Base-by-base conservation (phyloP, 2,797 vertebrate genomes). In the Semotilus atromaculatus region DNA sequence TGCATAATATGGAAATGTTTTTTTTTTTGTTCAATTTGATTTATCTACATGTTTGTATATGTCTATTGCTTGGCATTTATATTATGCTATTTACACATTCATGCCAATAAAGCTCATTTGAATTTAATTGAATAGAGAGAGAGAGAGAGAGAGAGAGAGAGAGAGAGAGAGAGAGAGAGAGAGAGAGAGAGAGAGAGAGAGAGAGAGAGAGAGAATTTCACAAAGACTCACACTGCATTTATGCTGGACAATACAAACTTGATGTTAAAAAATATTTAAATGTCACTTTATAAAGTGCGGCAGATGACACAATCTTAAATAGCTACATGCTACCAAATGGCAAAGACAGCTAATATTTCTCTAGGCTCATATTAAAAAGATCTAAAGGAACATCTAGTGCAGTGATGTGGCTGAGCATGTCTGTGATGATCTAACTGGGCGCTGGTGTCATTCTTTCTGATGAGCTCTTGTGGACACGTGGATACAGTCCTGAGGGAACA, bases 351-450 rank as follows among this genome's bases (percentile, higher is more conserved):
- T 75, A 38, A 66, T 75, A 64, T 51, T 36, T 75, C 74, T 70
- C 16, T 53, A 34, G 74, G 53, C 82, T 58, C 75, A n/a, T n/a
- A 71, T 78, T 60, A 45, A 71, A 68, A 29, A 84, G 62, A 71
- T 45, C n/a, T 34, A 77, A 77, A 70, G 82, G 64, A 84, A 68
- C 60, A 68, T 76, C 36, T 43, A 83, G 73, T 53, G 19, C 75
- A 34, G 48, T 26, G 48, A 16, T 21, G n/a, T 7, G 34, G 36
- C 48, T 68, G 48, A 81, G 67, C n/a, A 13, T 68, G 64, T 70
- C 62, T 76, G 82, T 51, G 26, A 71, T 79, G 43, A 48, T 78
- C n/a, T 73, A 64, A 72, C 74, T 79, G 76, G 48, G 23, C 9
- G 9, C 81, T 72, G 45, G 66, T 71, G 70, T 76, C 45, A 64